A percentile compares a stretch with the other conserved stretches of the same genome.
These are phyloP conservation scores for Athalia rosae DNA, from an alignment of 2,888 invertebrate species.

Conservation along the genomic window DNA sequence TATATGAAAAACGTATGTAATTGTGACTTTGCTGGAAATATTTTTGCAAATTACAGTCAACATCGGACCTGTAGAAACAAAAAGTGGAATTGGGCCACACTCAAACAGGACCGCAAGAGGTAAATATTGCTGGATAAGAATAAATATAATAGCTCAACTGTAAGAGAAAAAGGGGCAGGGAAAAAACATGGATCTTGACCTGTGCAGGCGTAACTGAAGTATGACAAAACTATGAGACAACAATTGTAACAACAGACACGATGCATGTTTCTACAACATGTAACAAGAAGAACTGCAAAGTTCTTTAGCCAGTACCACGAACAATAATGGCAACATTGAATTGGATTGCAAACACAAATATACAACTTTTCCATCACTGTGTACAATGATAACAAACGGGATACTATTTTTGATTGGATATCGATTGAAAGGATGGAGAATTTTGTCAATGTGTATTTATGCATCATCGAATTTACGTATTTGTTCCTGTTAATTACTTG, in stretches of 20 bases:
- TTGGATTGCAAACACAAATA: slow-evolving; percentile 12
- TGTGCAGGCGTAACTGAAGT: background rate
- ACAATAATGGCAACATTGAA: slow-evolving; percentile 26
- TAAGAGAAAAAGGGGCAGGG: too few species aligned
- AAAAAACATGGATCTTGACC: background rate
- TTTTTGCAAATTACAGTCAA: too few species aligned
- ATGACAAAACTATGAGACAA: background rate
- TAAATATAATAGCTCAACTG: too few species aligned
- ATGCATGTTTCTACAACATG: slow-evolving; percentile 8
- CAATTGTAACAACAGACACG: background rate
- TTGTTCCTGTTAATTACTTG: slow-evolving; percentile 29
- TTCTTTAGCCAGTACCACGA: slow-evolving; percentile 20
- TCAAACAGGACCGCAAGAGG: too few species aligned
- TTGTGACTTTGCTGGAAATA: too few species aligned
- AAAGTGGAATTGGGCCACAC: too few species aligned
- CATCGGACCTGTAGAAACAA: too few species aligned
- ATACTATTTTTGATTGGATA: slow-evolving; percentile 17
- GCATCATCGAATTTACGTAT: slow-evolving; percentile 7
- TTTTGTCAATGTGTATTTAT: slow-evolving; percentile 11
- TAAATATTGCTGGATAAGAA: too few species aligned
- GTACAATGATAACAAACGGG: slow-evolving; percentile 10
- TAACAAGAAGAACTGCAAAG: slow-evolving; percentile 12
- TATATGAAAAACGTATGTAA: too few species aligned
- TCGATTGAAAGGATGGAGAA: slow-evolving; percentile 32
- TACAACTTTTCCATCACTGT: background rate